A percentile compares a stretch with the other conserved stretches of the same genome.
Evolutionary conservation across 2,888 invertebrate species (phyloP).

Genomic region (Neocrepidodera transversa): DNA sequence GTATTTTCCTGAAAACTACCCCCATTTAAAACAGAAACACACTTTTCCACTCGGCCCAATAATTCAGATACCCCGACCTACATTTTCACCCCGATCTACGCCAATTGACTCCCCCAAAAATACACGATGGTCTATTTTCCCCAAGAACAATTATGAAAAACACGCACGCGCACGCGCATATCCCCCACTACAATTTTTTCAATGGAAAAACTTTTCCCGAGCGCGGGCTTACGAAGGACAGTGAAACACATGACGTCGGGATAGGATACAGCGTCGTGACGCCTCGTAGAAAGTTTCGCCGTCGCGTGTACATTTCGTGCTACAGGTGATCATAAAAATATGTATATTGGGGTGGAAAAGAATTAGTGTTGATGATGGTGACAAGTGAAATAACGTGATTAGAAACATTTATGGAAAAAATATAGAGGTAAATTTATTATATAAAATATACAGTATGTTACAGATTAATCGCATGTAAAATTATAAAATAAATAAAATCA

Average conservation of each 20-base stretch:
- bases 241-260: conserved; percentile 8
- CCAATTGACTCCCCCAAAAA: conserved; percentile 3
- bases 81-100: conserved; percentile 5
- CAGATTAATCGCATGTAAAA: too few species aligned
- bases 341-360: background rate
- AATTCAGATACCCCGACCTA: background rate
- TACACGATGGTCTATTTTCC: conserved; percentile 1
- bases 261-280: conserved; percentile 6
- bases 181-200: conserved; percentile 3
- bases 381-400: background rate
- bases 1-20: too few species aligned
- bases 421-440: too few species aligned
- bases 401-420: too few species aligned
- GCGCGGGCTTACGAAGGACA: conserved; percentile 5
- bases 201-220: conserved; percentile 1
- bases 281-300: background rate
- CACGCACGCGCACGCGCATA: conserved; percentile 1
- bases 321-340: conserved; percentile 7
- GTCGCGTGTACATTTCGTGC: conserved; percentile 7
- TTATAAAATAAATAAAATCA: too few species aligned
- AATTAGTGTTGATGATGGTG: background rate
- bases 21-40: background rate
- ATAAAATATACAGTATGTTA: too few species aligned
- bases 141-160: background rate
- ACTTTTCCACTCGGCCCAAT: background rate